Base-by-base conservation (phyloP, 1,140 invertebrate species). In the Drosophila paulistorum region DNA sequence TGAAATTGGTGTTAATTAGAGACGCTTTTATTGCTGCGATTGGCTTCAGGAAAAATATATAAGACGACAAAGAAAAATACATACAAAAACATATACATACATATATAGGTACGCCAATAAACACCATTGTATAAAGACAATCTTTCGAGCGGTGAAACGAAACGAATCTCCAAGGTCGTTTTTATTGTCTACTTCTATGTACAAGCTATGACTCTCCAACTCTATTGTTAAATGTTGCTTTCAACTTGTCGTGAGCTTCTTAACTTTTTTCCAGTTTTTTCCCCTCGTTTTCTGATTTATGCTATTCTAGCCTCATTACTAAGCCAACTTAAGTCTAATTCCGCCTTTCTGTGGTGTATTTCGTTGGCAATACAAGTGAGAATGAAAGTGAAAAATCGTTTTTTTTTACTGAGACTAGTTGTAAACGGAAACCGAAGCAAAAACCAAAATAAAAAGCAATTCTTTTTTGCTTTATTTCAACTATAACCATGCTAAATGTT, bases 1-100 rank as follows among this genome's bases (percentile, higher is more conserved):
- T 87, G 79, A 87, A 86, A 86, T 86, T 87, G 83, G 76, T 84
- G 68, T 86, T 86, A 86, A 86, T 86, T 87, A 83, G 83, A 77
- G 83, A 73, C 74, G 82, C 83, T 87, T 86, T 86, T 86, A 87
- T 86, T 79, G 83, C 83, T 35, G 55, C 77, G 20, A 54, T 66
- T 48, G 69, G 17, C 39, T 62, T 37, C 14, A 39, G 17, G 17
- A 35, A 65, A 63, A 71, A 70, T 30, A 17, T 48, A 37, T 51
- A 48, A 65, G 42, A 10, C 7, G 17, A 33, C 33, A 20, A 10
- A 41, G 37, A 70, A 20, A 51, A 13, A 61, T 33, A 20, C 17
- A 60, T 4, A 14, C 30, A 30, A 30, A 26, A 26, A 30, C 7
- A 30, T 30, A 30, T 30, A 30, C 6, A 30, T 0, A 30, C 5